Conservation (phyloP, 2,888 invertebrate genomes). For the Chalcis sispes region DNA sequence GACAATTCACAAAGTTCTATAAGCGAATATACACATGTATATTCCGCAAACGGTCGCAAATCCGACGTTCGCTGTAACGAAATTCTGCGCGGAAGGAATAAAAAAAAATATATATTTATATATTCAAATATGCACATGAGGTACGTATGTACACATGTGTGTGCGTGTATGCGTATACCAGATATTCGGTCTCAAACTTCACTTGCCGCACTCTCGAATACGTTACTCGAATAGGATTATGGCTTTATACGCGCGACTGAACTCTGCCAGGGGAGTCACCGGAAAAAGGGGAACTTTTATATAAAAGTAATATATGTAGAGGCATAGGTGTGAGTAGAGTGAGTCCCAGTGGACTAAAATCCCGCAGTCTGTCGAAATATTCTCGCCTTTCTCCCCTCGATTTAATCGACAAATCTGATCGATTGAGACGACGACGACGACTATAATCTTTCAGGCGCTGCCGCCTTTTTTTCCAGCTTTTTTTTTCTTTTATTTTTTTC, state of each 20-base stretch:
- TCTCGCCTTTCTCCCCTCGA: constrained; percentile 7
- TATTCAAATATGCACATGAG: no score
- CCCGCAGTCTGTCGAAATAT: constrained; percentile 23
- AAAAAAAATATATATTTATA: no score
- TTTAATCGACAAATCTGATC: constrained; percentile 40
- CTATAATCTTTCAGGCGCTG: no score
- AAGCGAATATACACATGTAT: no score
- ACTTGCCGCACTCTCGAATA: constrained; percentile 7
- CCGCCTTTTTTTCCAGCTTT: no score
- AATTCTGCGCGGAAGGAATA: no score
- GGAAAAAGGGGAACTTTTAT: constrained; percentile 22
- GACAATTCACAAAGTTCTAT: no score
- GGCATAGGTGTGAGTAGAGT: constrained; percentile 4
- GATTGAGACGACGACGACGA: neutral
- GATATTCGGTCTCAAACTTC: neutral
- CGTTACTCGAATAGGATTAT: constrained; percentile 29
- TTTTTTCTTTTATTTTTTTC: neutral
- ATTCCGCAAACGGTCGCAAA: no score
- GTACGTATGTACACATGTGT: no score
- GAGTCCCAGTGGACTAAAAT: constrained; percentile 5
- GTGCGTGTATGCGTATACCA: no score
- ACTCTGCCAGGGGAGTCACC: constrained; percentile 33
- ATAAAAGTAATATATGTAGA: neutral
- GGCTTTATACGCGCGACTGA: constrained; percentile 24
- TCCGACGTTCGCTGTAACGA: no score